A percentile compares a stretch with the other conserved stretches of the same genome.
These are phyloP conservation scores for Okapia johnstoni DNA, from an alignment of 2,113 vertebrate species.

Conservation along the genomic window DNA sequence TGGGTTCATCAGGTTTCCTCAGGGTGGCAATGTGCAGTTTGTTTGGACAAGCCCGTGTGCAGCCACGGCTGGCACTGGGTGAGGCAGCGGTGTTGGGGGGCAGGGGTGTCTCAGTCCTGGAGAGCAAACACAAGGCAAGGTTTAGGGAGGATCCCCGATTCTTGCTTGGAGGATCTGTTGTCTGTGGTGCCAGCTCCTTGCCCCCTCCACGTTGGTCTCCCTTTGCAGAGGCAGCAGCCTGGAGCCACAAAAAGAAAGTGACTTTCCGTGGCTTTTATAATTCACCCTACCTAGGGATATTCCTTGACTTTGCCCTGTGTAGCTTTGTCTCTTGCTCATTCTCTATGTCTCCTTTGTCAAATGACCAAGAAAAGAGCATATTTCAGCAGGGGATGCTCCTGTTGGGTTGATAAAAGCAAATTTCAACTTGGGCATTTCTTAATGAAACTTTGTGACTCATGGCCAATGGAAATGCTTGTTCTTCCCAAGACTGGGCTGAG, in stretches of 20 bases:
- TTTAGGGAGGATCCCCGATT: not conserved
- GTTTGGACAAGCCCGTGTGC: not conserved
- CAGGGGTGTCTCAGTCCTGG: not conserved
- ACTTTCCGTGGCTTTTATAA: not conserved
- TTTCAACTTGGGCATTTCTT: not conserved
- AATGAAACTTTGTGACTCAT: not conserved
- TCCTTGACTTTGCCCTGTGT: not conserved
- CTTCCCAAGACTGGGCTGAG: not conserved
- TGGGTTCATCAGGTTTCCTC: slow-evolving; percentile 41
- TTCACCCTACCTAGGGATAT: not conserved
- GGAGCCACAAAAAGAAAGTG: not conserved
- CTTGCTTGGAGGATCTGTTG: not conserved
- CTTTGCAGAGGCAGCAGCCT: not conserved
- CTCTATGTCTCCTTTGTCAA: not conserved
- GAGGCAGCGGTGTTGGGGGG: not conserved
- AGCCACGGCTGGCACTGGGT: not conserved
- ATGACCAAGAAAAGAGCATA: not conserved
- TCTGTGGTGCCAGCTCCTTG: not conserved
- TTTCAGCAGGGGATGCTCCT: not conserved
- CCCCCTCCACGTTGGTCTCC: not conserved
- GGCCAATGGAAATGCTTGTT: not conserved
- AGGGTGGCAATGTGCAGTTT: slow-evolving; percentile 40
- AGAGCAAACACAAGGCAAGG: not conserved
- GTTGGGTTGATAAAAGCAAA: not conserved
- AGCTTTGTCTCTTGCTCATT: not conserved